Conservation (phyloP, 2,888 invertebrate genomes). For the Arge pagana region DNA sequence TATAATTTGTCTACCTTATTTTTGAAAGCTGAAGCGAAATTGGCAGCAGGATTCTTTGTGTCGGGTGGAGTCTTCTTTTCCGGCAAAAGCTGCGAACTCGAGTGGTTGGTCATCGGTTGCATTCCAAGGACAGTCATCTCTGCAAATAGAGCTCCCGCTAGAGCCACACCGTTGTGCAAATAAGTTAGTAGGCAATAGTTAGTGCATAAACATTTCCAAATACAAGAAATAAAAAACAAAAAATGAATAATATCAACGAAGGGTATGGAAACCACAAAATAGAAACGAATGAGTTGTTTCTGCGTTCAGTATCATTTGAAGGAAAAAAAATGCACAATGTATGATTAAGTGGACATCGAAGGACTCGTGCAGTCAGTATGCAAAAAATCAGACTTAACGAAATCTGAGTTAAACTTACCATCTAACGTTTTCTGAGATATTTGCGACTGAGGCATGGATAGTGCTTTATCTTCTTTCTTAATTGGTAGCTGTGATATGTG, state of each 20-base stretch:
- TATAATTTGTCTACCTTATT: slow-evolving; percentile 49
- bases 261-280: background rate
- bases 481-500: slow-evolving; percentile 58
- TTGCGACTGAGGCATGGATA: slow-evolving; percentile 69
- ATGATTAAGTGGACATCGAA: slow-evolving; percentile 1
- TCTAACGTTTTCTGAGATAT: slow-evolving; percentile 52
- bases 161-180: slow-evolving; percentile 42
- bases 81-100: slow-evolving; percentile 48
- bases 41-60: slow-evolving; percentile 61
- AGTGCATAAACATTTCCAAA: slow-evolving; percentile 32
- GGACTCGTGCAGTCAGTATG: too few relatives aligned
- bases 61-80: slow-evolving; percentile 68
- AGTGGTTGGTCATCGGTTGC: slow-evolving; percentile 50
- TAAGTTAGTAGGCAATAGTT: slow-evolving; percentile 48
- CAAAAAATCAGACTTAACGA: too few relatives aligned
- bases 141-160: slow-evolving; percentile 56
- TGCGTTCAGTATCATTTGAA: too few relatives aligned
- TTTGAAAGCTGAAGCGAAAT: slow-evolving; percentile 73
- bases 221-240: slow-evolving; percentile 8
- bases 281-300: background rate
- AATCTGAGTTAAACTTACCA: slow-evolving; percentile 50
- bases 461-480: slow-evolving; percentile 66
- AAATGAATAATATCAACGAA: slow-evolving; percentile 6
- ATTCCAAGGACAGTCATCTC: slow-evolving; percentile 52
- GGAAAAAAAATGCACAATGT: background rate